Base-by-base conservation (phyloP, 2,113 vertebrate species). In the Pelecanoides urinatrix region DNA sequence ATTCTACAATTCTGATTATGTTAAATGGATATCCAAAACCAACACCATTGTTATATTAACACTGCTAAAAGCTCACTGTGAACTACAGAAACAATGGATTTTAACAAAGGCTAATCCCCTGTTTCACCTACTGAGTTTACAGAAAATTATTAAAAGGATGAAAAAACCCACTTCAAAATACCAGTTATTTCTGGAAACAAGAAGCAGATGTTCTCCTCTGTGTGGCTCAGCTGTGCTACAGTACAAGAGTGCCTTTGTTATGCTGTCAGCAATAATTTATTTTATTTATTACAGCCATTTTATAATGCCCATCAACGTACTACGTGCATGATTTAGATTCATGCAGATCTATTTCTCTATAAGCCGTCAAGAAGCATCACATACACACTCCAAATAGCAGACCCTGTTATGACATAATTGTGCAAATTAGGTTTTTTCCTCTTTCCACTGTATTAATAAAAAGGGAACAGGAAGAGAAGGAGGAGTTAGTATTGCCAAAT, bases 171-270 rank as follows among this genome's bases (percentile, higher is more conserved):
- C 80, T 96, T 97, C 92, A 95, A 96, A 94, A 97, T 94, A 74
- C 55, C 86, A 92, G 96, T 94, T 96, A 96, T 96, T 97, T 96
- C 90, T 97, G 92, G 94, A 98, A 98, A 98, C 96, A 97, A 97
- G 96, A 97, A 97, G 88, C 92, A 97, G 97, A 97, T 98, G 97
- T 97, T 97, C 95, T 95, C 92, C 71, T 96, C 96, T 92, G 91
- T 97, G 96, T 95, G 93, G 94, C 96, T 96, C 91, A 97, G 97
- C 97, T 97, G 89, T 88, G 90, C 87, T 96, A 91, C 95, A 94
- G 86, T 83, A 98, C 97, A 98, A 97, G 56, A 95, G 90, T 91
- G 95, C 87, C 96, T 98, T 96, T 98, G 97, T 98, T 97, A 94
- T 50, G 59, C 91, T 96, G 94, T 94, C 97, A 95, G 95, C 91